These are phyloP conservation scores for Tromatobia lineatoria DNA, from an alignment of 2,888 invertebrate genomes.

Conservation along the genomic window DNA sequence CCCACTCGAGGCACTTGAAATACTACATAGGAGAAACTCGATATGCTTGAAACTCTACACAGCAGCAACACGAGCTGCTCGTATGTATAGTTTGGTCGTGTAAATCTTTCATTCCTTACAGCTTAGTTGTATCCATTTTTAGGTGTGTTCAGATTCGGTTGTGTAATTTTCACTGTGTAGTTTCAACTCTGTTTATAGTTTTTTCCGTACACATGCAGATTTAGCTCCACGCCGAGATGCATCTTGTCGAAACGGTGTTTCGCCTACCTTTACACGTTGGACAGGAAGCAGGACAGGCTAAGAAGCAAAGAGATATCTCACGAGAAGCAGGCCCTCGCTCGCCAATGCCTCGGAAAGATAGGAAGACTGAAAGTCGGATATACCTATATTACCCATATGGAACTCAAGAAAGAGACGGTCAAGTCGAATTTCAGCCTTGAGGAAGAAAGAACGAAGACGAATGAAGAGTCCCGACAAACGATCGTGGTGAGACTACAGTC, in stretches of 20 bases:
- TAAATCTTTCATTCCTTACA: no score
- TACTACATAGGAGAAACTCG: no score
- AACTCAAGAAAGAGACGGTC: background rate
- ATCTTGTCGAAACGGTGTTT: background rate
- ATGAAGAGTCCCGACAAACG: constrained; percentile 3
- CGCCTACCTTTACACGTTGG: constrained; percentile 3
- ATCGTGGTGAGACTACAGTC: background rate
- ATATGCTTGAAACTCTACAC: no score
- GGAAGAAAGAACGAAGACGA: background rate
- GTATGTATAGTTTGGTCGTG: no score
- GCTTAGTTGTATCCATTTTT: no score
- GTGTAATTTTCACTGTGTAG: no score
- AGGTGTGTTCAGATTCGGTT: no score
- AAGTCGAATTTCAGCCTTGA: background rate
- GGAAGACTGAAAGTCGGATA: constrained; percentile 29
- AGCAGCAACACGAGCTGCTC: no score
- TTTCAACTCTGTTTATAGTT: no score
- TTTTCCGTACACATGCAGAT: no score
- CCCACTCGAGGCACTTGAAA: no score
- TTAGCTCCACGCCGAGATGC: no score
- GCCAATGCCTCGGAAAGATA: constrained; percentile 16
- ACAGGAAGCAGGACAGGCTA: background rate
- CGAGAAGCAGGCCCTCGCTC: background rate
- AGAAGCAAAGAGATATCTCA: constrained; percentile 30
- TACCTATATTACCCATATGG: background rate